Evolutionary conservation across 2,888 invertebrate genomes (phyloP).

Genomic region (Aromia moschata): DNA sequence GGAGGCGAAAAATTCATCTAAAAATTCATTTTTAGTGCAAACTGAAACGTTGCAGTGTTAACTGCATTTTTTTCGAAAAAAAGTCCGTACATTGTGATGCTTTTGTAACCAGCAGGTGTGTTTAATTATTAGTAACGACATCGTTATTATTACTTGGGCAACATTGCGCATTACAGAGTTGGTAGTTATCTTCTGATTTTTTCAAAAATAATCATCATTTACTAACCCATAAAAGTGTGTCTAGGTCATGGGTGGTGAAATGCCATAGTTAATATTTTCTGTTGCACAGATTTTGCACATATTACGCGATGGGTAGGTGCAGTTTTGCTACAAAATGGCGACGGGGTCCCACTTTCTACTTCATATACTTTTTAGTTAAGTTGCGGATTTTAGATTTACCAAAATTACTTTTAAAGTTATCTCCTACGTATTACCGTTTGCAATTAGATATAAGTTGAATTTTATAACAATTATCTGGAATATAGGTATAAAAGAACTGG

Average conservation of each 20-base stretch:
- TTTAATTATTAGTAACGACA: constrained; percentile 20
- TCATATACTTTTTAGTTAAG: no score
- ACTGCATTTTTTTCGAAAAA: constrained; percentile 28
- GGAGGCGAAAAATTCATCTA: constrained; percentile 41
- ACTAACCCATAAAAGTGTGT: constrained; percentile 16
- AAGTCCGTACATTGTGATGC: background rate
- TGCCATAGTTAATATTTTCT: background rate
- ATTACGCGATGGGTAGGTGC: no score
- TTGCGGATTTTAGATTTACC: no score
- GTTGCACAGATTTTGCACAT: background rate
- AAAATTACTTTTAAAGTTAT: no score
- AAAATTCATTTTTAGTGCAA: constrained; percentile 49
- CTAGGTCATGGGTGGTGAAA: constrained; percentile 29
- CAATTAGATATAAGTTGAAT: no score
- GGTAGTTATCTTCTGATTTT: constrained; percentile 21
- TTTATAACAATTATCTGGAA: no score
- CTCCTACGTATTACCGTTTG: no score
- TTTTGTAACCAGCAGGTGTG: constrained; percentile 16
- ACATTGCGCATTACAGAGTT: background rate
- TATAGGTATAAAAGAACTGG: no score
- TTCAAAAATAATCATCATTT: constrained; percentile 25
- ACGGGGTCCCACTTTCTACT: no score
- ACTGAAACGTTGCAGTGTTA: constrained; percentile 30
- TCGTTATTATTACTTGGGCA: no score
- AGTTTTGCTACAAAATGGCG: no score